Percentiles rank a stretch among this genome's conserved stretches.
Conservation (phyloP, 2,797 vertebrate species). For the Sciaenops ocellatus region DNA sequence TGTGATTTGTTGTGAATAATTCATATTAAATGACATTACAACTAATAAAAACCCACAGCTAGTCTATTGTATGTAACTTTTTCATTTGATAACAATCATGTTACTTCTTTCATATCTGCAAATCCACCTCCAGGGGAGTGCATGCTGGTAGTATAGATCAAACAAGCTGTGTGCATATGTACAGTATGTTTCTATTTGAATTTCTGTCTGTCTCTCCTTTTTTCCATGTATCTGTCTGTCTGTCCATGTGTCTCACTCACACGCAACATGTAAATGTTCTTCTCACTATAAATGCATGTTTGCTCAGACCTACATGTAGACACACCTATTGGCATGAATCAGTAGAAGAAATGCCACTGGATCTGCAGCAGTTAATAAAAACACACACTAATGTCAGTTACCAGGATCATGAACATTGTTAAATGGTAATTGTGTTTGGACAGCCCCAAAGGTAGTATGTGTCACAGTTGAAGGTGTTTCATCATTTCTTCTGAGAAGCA, state of each 20-base stretch:
- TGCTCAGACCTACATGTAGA: slow-evolving; percentile 4
- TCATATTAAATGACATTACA: slow-evolving; percentile 26
- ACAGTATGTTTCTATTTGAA: neutral
- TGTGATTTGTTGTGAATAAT: slow-evolving; percentile 35
- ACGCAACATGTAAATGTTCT: neutral
- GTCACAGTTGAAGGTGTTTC: slow-evolving; percentile 58
- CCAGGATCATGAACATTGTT: slow-evolving; percentile 38
- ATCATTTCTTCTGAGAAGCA: slow-evolving; percentile 43
- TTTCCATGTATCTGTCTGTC: neutral
- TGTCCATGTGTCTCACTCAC: neutral
- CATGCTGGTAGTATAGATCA: slow-evolving; percentile 21
- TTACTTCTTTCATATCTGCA: neutral
- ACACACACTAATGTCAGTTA: slow-evolving; percentile 41
- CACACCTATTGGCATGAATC: slow-evolving; percentile 31
- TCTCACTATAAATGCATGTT: slow-evolving; percentile 16
- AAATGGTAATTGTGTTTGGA: slow-evolving; percentile 69
- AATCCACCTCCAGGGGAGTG: slow-evolving; percentile 28
- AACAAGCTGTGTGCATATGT: neutral
- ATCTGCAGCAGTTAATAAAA: slow-evolving; percentile 47
- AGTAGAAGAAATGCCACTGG: neutral
- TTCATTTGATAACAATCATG: slow-evolving; percentile 14
- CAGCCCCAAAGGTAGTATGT: slow-evolving; percentile 48
- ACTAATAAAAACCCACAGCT: neutral
- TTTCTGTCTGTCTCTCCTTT: neutral
- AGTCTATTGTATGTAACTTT: neutral